A percentile compares a stretch with the other conserved stretches of the same genome.
These are phyloP conservation scores for Idaea dimidiata DNA, from an alignment of 2,888 invertebrate species.

Conservation along the genomic window DNA sequence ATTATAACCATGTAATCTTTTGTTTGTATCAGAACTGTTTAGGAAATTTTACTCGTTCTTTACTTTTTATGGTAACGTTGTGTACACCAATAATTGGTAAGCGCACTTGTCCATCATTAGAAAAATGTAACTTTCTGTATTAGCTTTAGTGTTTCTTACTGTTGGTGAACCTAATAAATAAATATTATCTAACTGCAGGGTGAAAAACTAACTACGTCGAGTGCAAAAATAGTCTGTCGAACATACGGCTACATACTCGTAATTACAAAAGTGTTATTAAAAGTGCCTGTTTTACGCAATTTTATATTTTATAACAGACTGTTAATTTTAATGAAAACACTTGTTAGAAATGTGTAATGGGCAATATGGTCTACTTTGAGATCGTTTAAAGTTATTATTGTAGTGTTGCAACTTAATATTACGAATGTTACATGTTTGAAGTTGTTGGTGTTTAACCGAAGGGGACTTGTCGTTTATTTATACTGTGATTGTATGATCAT, in stretches of 20 bases:
- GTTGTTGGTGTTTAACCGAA: background rate
- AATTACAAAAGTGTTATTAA: background rate
- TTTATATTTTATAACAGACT: background rate
- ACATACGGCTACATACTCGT: background rate
- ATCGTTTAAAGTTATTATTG: background rate
- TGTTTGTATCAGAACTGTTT: too few relatives aligned
- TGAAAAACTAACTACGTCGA: too few relatives aligned
- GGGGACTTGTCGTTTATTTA: background rate
- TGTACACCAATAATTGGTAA: too few relatives aligned
- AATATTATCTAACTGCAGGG: too few relatives aligned
- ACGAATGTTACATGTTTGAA: background rate
- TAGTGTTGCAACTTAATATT: background rate
- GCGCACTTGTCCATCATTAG: too few relatives aligned
- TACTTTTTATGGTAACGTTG: too few relatives aligned
- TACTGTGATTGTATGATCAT: too few relatives aligned
- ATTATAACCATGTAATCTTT: too few relatives aligned
- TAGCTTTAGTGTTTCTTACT: too few relatives aligned
- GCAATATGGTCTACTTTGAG: background rate
- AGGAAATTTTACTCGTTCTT: too few relatives aligned
- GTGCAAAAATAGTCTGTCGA: background rate
- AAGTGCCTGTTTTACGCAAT: background rate
- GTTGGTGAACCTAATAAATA: too few relatives aligned
- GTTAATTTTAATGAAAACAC: slow-evolving; percentile 1
- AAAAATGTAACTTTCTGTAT: too few relatives aligned
- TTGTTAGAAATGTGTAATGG: background rate